Percentiles rank a stretch among this genome's conserved stretches.
Evolutionary conservation across 2,113 vertebrate genomes (phyloP).

Genomic region (Marcusenius ussheri): DNA sequence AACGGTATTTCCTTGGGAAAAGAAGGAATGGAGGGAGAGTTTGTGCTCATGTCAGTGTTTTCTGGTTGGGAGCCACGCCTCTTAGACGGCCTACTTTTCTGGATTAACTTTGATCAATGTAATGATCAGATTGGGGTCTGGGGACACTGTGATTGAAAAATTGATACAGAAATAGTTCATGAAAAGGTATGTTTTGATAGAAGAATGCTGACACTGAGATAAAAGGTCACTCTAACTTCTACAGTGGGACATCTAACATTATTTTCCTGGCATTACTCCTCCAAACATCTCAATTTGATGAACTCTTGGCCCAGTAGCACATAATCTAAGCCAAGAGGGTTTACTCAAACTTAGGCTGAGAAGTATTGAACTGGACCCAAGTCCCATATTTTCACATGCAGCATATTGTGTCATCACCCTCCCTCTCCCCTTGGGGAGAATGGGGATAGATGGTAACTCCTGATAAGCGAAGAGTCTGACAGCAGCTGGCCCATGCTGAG

Average conservation of each 20-base stretch:
- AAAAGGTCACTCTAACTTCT: neutral
- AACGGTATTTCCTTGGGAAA: neutral
- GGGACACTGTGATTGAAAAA: neutral
- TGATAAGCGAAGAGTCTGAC: neutral
- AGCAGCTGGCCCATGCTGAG: neutral
- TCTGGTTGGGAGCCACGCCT: neutral
- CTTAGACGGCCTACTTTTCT: neutral
- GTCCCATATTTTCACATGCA: neutral
- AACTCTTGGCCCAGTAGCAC: neutral
- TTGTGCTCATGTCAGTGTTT: neutral
- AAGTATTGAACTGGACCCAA: neutral
- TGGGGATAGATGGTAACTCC: neutral
- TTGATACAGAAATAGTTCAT: neutral
- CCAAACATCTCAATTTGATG: neutral
- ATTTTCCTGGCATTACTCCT: neutral
- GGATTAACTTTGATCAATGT: neutral
- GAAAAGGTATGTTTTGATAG: neutral
- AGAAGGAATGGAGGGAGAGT: neutral
- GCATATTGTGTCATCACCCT: neutral
- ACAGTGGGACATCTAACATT: neutral
- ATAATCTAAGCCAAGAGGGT: neutral
- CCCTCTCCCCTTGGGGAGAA: neutral
- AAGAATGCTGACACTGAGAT: neutral
- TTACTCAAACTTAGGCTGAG: neutral
- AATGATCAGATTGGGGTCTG: neutral